These are phyloP conservation scores for Hippoglossus stenolepis DNA, from an alignment of 2,113 vertebrate species.

Conservation along the genomic window DNA sequence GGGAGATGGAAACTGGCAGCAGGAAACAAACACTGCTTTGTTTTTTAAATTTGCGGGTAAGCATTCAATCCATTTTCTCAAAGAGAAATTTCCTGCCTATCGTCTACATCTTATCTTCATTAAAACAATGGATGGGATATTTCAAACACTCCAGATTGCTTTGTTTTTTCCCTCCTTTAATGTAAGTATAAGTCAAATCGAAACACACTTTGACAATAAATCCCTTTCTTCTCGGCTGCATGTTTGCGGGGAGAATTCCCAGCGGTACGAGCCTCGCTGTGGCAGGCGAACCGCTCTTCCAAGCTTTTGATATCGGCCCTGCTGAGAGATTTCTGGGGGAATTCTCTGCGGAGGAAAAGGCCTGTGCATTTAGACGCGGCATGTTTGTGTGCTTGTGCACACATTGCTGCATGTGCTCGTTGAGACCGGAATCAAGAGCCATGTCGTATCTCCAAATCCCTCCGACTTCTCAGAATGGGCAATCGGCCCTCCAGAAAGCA, in stretches of 20 bases:
- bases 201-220: constrained; percentile 43
- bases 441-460: constrained; percentile 46
- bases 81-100: constrained; percentile 3
- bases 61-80: constrained; percentile 9
- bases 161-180: constrained; percentile 30
- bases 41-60: constrained; percentile 1
- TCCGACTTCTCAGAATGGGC: constrained; percentile 42
- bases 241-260: constrained; percentile 63
- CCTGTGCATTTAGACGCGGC: constrained; percentile 16
- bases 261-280: constrained; percentile 46
- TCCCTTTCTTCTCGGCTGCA: constrained; percentile 39
- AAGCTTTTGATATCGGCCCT: constrained; percentile 62
- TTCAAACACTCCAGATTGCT: constrained; percentile 27
- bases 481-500: constrained; percentile 25
- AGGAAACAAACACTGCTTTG: not conserved
- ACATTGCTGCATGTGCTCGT: constrained; percentile 9
- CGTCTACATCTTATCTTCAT: constrained; percentile 27
- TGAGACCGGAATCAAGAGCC: constrained; percentile 18
- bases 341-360: constrained; percentile 40
- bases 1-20: constrained; percentile 13
- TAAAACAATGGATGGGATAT: constrained; percentile 32
- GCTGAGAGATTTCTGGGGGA: constrained; percentile 54
- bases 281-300: constrained; percentile 31
- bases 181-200: constrained; percentile 57
- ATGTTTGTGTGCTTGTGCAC: constrained; percentile 27